A percentile compares a stretch with the other conserved stretches of the same genome.
Conservation (phyloP, 2,888 invertebrate species). For the Orchesellides sinensis region DNA sequence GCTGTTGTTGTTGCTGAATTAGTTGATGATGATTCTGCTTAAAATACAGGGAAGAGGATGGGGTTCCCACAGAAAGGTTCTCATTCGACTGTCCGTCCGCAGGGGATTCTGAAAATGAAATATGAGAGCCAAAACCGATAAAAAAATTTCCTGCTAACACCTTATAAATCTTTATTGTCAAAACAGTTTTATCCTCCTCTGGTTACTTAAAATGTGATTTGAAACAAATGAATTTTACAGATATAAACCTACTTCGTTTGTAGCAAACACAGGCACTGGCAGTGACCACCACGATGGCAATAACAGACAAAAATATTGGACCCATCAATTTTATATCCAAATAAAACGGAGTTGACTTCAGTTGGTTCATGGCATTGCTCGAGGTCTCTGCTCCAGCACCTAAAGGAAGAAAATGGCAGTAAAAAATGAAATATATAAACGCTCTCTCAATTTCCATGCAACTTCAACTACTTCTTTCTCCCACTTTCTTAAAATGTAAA, state of each 20-base stretch:
- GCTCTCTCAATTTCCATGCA: no score
- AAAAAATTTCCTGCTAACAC: background rate
- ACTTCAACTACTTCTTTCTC: no score
- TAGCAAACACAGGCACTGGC: slow-evolving; percentile 80
- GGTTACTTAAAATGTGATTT: no score
- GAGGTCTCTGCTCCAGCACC: slow-evolving; percentile 62
- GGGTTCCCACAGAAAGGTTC: slow-evolving; percentile 69
- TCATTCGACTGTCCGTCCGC: slow-evolving; percentile 72
- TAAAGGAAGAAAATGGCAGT: background rate
- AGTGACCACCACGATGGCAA: slow-evolving; percentile 80
- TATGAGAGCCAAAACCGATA: background rate
- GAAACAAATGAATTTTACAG: no score
- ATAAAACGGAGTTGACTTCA: slow-evolving; percentile 76
- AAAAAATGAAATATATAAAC: background rate
- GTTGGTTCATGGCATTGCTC: slow-evolving; percentile 57
- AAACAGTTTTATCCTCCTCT: no score
- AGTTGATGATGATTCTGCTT: slow-evolving; percentile 69
- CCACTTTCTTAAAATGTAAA: no score
- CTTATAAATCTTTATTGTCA: background rate
- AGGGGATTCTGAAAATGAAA: slow-evolving; percentile 67
- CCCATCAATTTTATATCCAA: slow-evolving; percentile 79
- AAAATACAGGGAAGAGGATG: slow-evolving; percentile 73
- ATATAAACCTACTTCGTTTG: slow-evolving; percentile 78
- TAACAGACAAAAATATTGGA: slow-evolving; percentile 79
- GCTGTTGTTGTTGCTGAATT: slow-evolving; percentile 26